These are phyloP conservation scores for Acestrorhynchus altus DNA, from an alignment of 2,797 vertebrate species.

Conservation along the genomic window DNA sequence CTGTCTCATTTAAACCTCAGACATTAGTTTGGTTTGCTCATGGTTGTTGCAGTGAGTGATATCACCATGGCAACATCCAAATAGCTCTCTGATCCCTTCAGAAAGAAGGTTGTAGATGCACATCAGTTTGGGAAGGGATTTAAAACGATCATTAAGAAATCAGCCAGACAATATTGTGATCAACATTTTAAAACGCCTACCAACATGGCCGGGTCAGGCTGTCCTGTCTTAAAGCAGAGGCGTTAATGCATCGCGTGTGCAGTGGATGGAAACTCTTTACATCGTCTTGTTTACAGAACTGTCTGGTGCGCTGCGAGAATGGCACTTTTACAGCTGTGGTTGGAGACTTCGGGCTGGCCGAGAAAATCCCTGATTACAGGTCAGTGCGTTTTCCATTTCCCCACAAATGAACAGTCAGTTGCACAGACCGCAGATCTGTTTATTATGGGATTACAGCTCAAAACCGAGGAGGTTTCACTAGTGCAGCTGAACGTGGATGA, in stretches of 20 bases:
- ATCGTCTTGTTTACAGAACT: constrained; percentile 76
- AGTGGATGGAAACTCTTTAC: not conserved
- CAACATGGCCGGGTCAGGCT: too few species aligned
- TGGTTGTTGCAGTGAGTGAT: too few species aligned
- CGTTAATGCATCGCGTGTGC: not conserved
- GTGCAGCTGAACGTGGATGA: not conserved
- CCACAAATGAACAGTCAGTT: constrained; percentile 1
- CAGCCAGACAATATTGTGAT: too few species aligned
- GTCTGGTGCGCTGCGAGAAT: constrained; percentile 82
- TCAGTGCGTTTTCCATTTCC: constrained; percentile 54
- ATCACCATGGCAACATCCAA: too few species aligned
- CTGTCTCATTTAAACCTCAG: too few species aligned
- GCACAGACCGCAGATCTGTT: not conserved
- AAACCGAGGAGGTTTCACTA: not conserved
- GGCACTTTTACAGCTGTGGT: constrained; percentile 82
- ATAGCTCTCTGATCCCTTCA: too few species aligned
- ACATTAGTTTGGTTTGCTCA: too few species aligned
- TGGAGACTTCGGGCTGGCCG: constrained; percentile 87
- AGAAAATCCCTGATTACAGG: constrained; percentile 88
- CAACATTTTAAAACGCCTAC: too few species aligned
- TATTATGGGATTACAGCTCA: constrained; percentile 1
- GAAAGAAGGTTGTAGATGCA: too few species aligned
- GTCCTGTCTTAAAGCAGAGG: too few species aligned
- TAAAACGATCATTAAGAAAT: too few species aligned
- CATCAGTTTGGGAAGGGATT: too few species aligned